Percentiles rank a stretch among this genome's conserved stretches.
Conservation (phyloP, 2,888 invertebrate genomes). For the Taphrorychus bicolor region DNA sequence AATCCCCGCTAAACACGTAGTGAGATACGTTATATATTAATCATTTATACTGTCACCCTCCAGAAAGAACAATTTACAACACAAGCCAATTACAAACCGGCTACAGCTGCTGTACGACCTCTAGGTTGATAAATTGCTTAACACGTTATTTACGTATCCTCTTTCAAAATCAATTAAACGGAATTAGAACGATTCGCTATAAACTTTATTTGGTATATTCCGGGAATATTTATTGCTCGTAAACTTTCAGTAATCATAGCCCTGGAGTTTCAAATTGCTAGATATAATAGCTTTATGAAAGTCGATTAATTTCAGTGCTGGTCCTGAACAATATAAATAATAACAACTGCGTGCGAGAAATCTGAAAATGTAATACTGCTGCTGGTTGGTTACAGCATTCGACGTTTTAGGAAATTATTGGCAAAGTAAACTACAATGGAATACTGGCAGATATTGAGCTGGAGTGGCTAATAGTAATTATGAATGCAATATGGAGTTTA, state of each 20-base stretch:
- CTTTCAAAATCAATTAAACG: conserved; percentile 18
- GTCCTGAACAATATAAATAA: conserved; percentile 25
- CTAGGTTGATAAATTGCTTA: conserved; percentile 1
- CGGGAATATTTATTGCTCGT: conserved; percentile 21
- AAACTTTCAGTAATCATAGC: conserved; percentile 27
- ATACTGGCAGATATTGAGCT: no score
- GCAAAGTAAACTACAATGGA: no score
- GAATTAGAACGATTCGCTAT: conserved; percentile 5
- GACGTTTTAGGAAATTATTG: no score
- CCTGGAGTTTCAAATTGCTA: conserved; percentile 16
- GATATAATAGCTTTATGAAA: conserved; percentile 29
- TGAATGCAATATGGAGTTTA: no score
- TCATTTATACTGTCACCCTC: neutral
- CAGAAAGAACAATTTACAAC: neutral
- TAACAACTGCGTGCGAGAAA: conserved; percentile 15
- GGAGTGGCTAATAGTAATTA: no score
- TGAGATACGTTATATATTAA: neutral
- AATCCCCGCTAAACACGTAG: neutral
- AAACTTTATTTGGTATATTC: conserved; percentile 23
- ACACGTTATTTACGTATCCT: conserved; percentile 7
- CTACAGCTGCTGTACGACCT: neutral
- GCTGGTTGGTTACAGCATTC: no score
- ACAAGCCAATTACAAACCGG: neutral
- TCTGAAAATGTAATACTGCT: no score
- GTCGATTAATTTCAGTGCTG: conserved; percentile 27